Base-by-base conservation (phyloP, 1,140 invertebrate species). In the Papilio machaon region DNA sequence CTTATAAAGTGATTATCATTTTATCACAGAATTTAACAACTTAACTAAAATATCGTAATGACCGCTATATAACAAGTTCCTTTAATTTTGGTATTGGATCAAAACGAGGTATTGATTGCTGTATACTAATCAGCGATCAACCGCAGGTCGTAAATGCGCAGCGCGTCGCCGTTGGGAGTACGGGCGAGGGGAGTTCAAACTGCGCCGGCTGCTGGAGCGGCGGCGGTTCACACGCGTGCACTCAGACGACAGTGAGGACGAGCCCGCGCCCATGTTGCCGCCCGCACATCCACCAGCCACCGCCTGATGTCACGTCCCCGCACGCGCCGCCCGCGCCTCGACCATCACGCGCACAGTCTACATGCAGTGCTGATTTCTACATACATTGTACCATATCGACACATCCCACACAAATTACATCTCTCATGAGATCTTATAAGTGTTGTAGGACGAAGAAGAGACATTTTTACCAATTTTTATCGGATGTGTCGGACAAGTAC, bases 231-330 rank as follows among this genome's bases (percentile, higher is more conserved):
- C 92, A 10, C 88, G 94, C 43, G 93, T 95, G 19, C 94, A 93
- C 81, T 94, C 94, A 0, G 94, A 95, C 67, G 94, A 95, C 85
- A 94, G 92, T 8, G 94, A 95, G 47, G 94, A 95, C 73, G 94
- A 95, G 64, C 93, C 94, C 2, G 91, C 92, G 73, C 94, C 94
- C 54, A 95, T 95, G 94, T 80, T 95, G 83, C 94, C 91, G 82
- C 93, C 91, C 11, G 86, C 90, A 6, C 89, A 87, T 49, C 84
- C 81, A 5, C 88, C 89, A 5, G 85, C 89, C 23, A 89, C 79
- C 80, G 89, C 91, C 13, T 89, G 87, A 90, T 88, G 80, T 23
- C 30, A 70, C 64, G 11, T 70, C 30, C 30, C 54, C 64, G 73
- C 60, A 60, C 75, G 35, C 70, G 47, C 79, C 23, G 52, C 77